Base-by-base conservation (phyloP, 2,888 invertebrate genomes). In the Melipona bicolor region DNA sequence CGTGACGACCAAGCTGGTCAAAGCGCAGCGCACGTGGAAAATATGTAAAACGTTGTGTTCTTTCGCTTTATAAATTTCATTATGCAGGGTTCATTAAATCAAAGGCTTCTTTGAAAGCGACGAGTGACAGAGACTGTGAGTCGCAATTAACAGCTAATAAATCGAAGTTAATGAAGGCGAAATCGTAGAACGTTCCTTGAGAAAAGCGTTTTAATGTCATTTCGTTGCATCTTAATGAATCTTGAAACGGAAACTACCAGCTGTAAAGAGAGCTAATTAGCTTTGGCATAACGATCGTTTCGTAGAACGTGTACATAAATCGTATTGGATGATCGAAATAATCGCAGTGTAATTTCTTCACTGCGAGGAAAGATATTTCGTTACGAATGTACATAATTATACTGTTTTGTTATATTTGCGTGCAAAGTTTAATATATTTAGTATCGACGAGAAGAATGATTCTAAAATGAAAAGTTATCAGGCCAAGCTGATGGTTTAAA, bases 71-170 rank as follows among this genome's bases (percentile, higher is more conserved):
- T n/a, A 32, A 59, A 59, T 32, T 67, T 32, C 49, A 15, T 52
- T 59, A 21, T 13, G 21, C 17, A 61, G 21, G 13, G 43, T 52
- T 49, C 67, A n/a, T 49, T 36, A 21, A 49, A 21, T 64, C 64
- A 54, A 76, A 54, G 62, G 27, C 69, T 21, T n/a, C 27, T 62
- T 56, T 54, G 27, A 80, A 64, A 11, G 62, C 32, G 21, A 68
- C 19, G 61, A 19, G n/a, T 27, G 17, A 4, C 52, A 15, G 32
- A 49, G 36, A 13, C 19, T 64, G 50, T 49, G 69, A 50, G 54
- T 64, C 49, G 77, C 54, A 76, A 80, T 80, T 80, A 80, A 32
- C 69, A 77, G 77, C 49, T 70, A 77, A 80, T 80, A 77, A 76
- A 80, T 80, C 79, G 69, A 56, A 50, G 77, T 68, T 77, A 77